Conservation (phyloP, 2,888 invertebrate species). For the Chaitophorus viminalis region DNA sequence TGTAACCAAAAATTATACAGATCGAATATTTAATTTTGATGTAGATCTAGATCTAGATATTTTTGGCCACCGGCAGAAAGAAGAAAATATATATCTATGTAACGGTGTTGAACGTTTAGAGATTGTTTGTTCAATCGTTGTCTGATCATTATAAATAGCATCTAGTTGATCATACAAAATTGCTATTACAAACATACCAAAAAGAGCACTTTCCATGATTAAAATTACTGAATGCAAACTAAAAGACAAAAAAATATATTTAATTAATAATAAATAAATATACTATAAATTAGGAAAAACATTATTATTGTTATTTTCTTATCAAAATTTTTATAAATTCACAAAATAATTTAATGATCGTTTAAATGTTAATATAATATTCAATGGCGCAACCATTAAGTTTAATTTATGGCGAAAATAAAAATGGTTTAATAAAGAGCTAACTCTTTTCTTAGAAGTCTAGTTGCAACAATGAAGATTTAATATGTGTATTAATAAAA, state of each 20-base stretch:
- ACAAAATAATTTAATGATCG: neutral
- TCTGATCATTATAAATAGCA: conserved; percentile 85
- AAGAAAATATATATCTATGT: conserved; percentile 54
- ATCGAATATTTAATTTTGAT: conserved; percentile 47
- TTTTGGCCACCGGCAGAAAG: conserved; percentile 51
- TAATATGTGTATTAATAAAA: neutral
- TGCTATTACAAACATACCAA: conserved; percentile 87
- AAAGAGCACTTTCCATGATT: conserved; percentile 82
- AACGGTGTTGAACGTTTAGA: conserved; percentile 47
- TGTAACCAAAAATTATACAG: conserved; percentile 27
- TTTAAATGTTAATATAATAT: neutral
- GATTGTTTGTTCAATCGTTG: conserved; percentile 77
- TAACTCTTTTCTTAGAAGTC: neutral
- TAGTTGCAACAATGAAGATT: neutral
- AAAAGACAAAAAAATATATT: conserved; percentile 66
- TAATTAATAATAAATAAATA: neutral
- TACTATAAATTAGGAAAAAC: neutral
- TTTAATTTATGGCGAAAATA: neutral
- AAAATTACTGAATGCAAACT: conserved; percentile 86
- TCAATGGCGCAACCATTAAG: neutral
- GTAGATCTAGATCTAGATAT: conserved; percentile 48
- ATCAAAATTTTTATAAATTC: neutral
- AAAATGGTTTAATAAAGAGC: neutral
- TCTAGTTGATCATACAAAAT: conserved; percentile 88
- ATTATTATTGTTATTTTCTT: neutral